phyloP scores from a whole-genome alignment of 2,888 invertebrate genomes.

The Hydrotaea diabolus region DNA sequence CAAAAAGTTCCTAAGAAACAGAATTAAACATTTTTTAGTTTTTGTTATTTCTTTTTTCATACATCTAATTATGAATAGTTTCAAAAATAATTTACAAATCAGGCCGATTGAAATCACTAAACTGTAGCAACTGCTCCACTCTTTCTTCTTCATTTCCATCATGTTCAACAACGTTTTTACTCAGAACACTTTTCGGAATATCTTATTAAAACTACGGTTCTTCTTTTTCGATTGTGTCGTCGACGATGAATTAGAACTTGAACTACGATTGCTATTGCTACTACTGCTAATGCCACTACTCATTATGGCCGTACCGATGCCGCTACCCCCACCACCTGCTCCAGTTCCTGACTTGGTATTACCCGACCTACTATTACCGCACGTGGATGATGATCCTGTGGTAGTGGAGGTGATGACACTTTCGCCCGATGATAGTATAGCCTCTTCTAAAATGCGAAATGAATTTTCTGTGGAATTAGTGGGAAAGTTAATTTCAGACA shows the following conservation, averaged over 20 bases:
- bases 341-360: background rate
- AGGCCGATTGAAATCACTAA: background rate
- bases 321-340: background rate
- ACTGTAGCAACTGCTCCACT: background rate
- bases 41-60: too few species aligned
- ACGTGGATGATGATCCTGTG: constrained; percentile 58
- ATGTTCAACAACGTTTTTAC: background rate
- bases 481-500: constrained; percentile 77
- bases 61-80: too few species aligned
- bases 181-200: constrained; percentile 91
- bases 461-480: constrained; percentile 77
- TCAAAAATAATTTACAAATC: constrained; percentile 9
- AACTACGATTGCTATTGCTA: constrained; percentile 74
- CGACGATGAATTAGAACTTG: constrained; percentile 74
- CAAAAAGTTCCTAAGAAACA: too few species aligned
- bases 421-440: constrained; percentile 74
- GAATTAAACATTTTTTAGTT: too few species aligned
- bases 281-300: constrained; percentile 75
- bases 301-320: constrained; percentile 52
- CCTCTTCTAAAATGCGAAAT: constrained; percentile 77
- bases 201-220: constrained; percentile 86
- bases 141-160: background rate
- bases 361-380: background rate
- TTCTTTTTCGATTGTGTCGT: constrained; percentile 82
- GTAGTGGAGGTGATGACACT: constrained; percentile 62